Base-by-base conservation (phyloP, 2,888 invertebrate genomes). In the Gerosis bhagava region DNA sequence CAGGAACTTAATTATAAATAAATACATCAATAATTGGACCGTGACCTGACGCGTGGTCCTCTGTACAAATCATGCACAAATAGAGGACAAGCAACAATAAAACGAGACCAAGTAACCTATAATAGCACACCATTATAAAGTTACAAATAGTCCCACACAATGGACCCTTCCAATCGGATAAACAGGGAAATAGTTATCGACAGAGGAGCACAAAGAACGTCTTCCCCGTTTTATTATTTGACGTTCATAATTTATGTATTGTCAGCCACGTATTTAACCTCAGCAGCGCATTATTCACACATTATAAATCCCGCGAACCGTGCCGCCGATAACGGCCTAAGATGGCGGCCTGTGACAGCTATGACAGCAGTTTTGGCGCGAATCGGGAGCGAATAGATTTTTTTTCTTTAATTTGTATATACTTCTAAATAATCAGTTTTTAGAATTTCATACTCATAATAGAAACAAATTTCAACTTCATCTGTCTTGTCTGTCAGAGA, bases 241-340 rank as follows among this genome's bases (percentile, higher is more conserved):
- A 65, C 73, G 67, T 65, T 70, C 73, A 77, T 86, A 86, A 86
- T 84, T 83, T 84, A 84, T 83, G 81, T 84, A 80, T 83, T 83
- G 83, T 81, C 83, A 77, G 67, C 67, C 57, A 59, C 74, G 78
- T 84, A 83, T 84, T 84, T 83, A 84, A 78, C 77, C 76, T 71
- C 67, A 57, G 59, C 58, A 11, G 63, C 67, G 67, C 78, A 81
- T 87, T 86, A 84, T 82, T 87, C 84, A 84, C 84, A 81, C 79
- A 83, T 87, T 84, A 84, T 86, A 87, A 86, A 84, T 82, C 82
- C 81, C 66, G 67, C 72, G 70, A 69, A 77, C 76, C 82, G 83
- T 70, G 60, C 59, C 65, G 84, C 60, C 64, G 84, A 84, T 86
- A 86, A 82, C 69, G 70, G 64, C 70, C 71, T 63, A 77, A 79